Conservation (phyloP, 2,888 invertebrate genomes). For the Epiperipatus broadwayi region DNA sequence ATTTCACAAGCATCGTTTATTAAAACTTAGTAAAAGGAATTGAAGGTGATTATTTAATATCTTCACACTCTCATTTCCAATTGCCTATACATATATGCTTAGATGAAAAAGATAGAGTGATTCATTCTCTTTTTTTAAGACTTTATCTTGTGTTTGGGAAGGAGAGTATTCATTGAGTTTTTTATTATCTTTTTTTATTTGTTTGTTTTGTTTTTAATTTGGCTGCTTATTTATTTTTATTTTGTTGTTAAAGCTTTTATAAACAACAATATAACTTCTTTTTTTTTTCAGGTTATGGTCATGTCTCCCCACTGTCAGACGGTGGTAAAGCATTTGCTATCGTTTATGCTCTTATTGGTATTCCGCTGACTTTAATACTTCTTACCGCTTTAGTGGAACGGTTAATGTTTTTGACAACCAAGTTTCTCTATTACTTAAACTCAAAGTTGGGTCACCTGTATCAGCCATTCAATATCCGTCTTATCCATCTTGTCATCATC, state of each 20-base stretch:
- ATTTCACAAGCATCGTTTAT: no score
- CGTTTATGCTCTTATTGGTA: slow-evolving; percentile 60
- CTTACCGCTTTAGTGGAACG: slow-evolving; percentile 62
- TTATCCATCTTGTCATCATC: slow-evolving; percentile 51
- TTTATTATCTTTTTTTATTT: no score
- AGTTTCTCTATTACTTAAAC: slow-evolving; percentile 47
- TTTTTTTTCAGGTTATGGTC: slow-evolving; percentile 52
- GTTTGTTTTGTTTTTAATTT: slow-evolving; percentile 1
- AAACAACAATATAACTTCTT: background rate
- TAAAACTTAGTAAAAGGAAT: no score
- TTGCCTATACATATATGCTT: no score
- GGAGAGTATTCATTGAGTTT: background rate
- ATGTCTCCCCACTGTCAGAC: slow-evolving; percentile 63
- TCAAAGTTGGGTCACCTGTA: slow-evolving; percentile 48
- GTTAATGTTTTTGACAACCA: slow-evolving; percentile 50
- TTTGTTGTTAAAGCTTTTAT: slow-evolving; percentile 17
- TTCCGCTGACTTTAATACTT: slow-evolving; percentile 64
- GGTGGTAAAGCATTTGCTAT: slow-evolving; percentile 74
- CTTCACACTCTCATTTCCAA: no score
- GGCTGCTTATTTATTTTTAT: slow-evolving; percentile 17
- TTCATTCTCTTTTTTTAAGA: no score
- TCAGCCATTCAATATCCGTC: slow-evolving; percentile 47
- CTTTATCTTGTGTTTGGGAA: no score
- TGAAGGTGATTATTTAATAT: no score
- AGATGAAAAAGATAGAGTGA: no score